These are phyloP conservation scores for Agrypnia vestita DNA, from an alignment of 1,140 invertebrate genomes.

Conservation along the genomic window DNA sequence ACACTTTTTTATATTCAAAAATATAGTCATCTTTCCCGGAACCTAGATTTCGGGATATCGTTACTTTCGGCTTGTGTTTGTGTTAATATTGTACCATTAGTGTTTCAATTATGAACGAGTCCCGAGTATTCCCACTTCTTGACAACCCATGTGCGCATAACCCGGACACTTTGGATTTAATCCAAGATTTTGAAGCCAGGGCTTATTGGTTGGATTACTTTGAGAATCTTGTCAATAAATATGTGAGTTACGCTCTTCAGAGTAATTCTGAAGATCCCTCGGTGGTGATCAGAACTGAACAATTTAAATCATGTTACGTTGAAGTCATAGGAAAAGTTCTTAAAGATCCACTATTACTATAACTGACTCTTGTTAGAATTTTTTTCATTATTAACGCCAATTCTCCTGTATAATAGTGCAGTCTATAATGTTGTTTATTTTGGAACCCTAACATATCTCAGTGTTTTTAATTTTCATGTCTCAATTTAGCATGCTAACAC, in stretches of 20 bases:
- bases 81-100: neutral
- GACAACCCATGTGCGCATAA: conserved; percentile 77
- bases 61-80: neutral
- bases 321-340: conserved; percentile 84
- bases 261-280: conserved; percentile 84
- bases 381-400: too few relatives aligned
- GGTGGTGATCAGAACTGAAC: conserved; percentile 84
- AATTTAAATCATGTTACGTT: conserved; percentile 90
- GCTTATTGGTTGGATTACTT: conserved; percentile 97
- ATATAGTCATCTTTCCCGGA: too few relatives aligned
- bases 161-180: conserved; percentile 93
- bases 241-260: conserved; percentile 82
- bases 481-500: too few relatives aligned
- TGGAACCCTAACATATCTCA: too few relatives aligned
- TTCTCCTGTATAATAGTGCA: too few relatives aligned
- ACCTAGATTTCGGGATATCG: too few relatives aligned
- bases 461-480: too few relatives aligned
- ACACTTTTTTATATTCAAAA: too few relatives aligned
- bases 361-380: too few relatives aligned
- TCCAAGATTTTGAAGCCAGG: conserved; percentile 87
- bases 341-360: conserved; percentile 88
- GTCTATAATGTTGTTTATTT: too few relatives aligned
- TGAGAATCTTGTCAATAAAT: conserved; percentile 85
- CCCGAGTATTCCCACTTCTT: conserved; percentile 67
- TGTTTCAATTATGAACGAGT: conserved; percentile 52